Percentiles rank a stretch among this genome's conserved stretches.
Evolutionary conservation across 2,888 invertebrate genomes (phyloP).

Genomic region (Nemapogon koenigi): DNA sequence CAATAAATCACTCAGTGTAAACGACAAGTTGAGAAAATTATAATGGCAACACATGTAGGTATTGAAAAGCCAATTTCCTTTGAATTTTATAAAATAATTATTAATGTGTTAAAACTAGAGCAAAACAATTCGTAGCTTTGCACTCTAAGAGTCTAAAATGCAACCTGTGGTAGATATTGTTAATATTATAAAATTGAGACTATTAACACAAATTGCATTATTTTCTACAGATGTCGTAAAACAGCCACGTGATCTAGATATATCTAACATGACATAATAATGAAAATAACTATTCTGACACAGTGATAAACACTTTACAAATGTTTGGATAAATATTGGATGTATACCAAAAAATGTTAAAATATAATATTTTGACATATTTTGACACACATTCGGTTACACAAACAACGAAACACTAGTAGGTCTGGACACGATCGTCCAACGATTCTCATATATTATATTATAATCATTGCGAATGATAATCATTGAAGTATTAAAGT

Average conservation of each 20-base stretch:
- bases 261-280: constrained; percentile 55
- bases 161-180: constrained; percentile 17
- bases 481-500: too few species aligned
- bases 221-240: constrained; percentile 31
- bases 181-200: neutral
- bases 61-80: constrained; percentile 50
- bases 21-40: too few species aligned
- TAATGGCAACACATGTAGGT: constrained; percentile 55
- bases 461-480: neutral
- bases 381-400: constrained; percentile 27
- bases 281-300: constrained; percentile 47
- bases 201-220: constrained; percentile 29
- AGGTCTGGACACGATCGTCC: constrained; percentile 58
- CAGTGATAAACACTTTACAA: constrained; percentile 52
- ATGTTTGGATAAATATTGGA: constrained; percentile 45
- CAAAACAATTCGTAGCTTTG: constrained; percentile 59
- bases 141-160: constrained; percentile 48
- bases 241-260: constrained; percentile 47
- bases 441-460: constrained; percentile 33
- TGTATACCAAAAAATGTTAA: constrained; percentile 38
- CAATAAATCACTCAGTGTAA: too few species aligned
- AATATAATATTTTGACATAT: constrained; percentile 28
- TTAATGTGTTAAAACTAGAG: constrained; percentile 54
- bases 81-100: constrained; percentile 32
- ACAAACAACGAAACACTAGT: constrained; percentile 36